A percentile compares a stretch with the other conserved stretches of the same genome.
phyloP scores from a whole-genome alignment of 2,888 invertebrate genomes.

The Zeuzera pyrina region DNA sequence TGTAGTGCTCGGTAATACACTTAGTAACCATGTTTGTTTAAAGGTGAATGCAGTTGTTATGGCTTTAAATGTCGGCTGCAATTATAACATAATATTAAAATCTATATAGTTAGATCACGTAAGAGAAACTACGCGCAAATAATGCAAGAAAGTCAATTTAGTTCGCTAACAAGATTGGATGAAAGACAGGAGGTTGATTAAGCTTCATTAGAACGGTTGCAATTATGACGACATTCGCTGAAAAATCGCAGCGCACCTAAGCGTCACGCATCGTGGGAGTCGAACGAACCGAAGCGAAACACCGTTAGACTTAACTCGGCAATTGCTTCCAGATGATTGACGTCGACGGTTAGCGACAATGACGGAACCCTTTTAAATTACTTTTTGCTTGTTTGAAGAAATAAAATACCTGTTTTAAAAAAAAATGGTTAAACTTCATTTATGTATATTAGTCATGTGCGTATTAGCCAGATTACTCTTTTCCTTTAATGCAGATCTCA shows the following conservation, averaged over 20 bases:
- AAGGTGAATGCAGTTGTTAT: conserved; percentile 51
- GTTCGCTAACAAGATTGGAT: conserved; percentile 57
- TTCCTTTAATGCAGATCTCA: no score
- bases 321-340: no score
- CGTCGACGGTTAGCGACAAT: no score
- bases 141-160: conserved; percentile 53
- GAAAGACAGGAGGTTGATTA: conserved; percentile 54
- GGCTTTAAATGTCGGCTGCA: conserved; percentile 40
- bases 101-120: conserved; percentile 21
- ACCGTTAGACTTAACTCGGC: no score
- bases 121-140: conserved; percentile 39
- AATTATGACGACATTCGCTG: conserved; percentile 42
- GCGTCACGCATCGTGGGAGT: conserved; percentile 36
- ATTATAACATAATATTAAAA: not conserved
- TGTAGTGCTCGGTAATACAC: conserved; percentile 44
- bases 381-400: no score
- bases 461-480: no score
- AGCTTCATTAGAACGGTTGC: conserved; percentile 38
- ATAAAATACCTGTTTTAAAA: no score
- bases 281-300: no score
- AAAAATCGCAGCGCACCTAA: conserved; percentile 34
- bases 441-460: no score
- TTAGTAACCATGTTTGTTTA: conserved; percentile 45
- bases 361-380: no score
- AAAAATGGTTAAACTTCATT: no score